phyloP scores from a whole-genome alignment of 2,797 vertebrate species.

The Leuciscus waleckii region DNA sequence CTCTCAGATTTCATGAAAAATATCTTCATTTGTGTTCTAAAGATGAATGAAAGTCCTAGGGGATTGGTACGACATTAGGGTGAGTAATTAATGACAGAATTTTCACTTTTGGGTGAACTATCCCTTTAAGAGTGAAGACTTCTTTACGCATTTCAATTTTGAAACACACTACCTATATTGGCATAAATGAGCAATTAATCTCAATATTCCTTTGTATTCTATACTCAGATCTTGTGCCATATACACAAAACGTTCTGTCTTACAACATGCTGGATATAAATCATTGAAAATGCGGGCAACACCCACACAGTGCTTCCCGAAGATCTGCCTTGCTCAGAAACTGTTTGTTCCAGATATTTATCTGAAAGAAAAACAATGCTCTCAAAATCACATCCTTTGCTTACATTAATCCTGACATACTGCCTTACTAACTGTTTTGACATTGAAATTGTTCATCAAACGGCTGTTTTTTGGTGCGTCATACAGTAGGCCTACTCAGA shows the following conservation, averaged over 20 bases:
- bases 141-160: neutral
- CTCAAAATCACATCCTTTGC: slow-evolving; percentile 19
- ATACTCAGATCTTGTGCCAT: neutral
- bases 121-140: no score
- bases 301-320: neutral
- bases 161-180: neutral
- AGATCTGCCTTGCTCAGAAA: neutral
- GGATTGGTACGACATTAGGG: no score
- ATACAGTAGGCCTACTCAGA: neutral
- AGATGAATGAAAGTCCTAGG: no score
- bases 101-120: no score
- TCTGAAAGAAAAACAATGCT: slow-evolving; percentile 1
- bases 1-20: no score
- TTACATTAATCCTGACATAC: neutral
- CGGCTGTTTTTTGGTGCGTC: neutral
- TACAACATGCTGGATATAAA: neutral
- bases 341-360: slow-evolving; percentile 39
- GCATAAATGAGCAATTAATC: neutral
- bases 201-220: neutral
- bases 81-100: no score
- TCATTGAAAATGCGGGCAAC: neutral
- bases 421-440: neutral
- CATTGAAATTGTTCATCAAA: neutral
- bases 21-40: no score
- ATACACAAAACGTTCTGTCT: neutral